phyloP scores from a whole-genome alignment of 2,113 vertebrate genomes.

The Gymnorhina tibicen region DNA sequence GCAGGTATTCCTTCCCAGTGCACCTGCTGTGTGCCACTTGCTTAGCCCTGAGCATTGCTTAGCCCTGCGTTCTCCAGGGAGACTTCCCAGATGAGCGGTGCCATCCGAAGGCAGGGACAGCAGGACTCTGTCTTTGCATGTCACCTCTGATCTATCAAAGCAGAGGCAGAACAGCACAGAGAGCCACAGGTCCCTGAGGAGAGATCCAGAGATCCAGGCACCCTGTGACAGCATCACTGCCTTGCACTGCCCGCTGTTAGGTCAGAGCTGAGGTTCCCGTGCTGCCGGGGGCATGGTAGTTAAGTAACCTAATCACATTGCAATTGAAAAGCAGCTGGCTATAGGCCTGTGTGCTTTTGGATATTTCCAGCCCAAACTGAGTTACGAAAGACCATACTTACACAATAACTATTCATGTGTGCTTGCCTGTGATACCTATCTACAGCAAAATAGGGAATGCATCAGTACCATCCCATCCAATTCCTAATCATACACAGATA shows the following conservation, averaged over 20 bases:
- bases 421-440: conserved; percentile 62
- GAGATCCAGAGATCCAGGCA: background rate
- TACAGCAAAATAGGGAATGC: background rate
- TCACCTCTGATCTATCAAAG: conserved; percentile 68
- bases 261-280: background rate
- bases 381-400: background rate
- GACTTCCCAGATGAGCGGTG: conserved; percentile 71
- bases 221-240: background rate
- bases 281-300: background rate
- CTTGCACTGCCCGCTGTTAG: background rate
- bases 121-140: conserved; percentile 70
- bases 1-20: background rate
- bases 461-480: background rate
- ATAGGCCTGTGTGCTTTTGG: background rate
- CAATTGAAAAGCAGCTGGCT: background rate
- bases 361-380: background rate
- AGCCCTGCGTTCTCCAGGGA: conserved; percentile 68
- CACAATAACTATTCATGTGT: conserved; percentile 37
- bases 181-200: background rate
- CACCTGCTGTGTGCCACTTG: background rate
- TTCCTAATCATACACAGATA: background rate
- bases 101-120: conserved; percentile 69
- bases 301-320: background rate
- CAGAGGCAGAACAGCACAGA: background rate
- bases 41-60: background rate